These are phyloP conservation scores for Lordiphosa stackelbergi DNA, from an alignment of 1,140 invertebrate genomes.

Conservation along the genomic window DNA sequence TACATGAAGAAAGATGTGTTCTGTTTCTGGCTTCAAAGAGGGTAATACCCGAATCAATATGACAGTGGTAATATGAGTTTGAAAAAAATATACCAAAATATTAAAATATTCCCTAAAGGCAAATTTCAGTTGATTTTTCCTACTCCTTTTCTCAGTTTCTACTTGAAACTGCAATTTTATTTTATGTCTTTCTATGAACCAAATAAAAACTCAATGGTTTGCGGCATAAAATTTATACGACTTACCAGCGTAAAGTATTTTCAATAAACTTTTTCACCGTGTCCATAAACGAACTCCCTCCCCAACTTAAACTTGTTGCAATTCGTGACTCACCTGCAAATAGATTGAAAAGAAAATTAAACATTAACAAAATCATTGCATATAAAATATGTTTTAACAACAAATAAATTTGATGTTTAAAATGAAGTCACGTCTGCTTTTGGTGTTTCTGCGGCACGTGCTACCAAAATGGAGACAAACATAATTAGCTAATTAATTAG, in stretches of 20 bases:
- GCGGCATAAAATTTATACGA: no score
- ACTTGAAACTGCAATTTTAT: no score
- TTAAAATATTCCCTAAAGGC: slow-evolving; percentile 2
- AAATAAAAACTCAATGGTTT: no score
- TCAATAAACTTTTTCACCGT: slow-evolving; percentile 23
- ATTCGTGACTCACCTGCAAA: slow-evolving; percentile 41
- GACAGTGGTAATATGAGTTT: no score
- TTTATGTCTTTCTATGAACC: no score
- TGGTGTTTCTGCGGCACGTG: slow-evolving; percentile 36
- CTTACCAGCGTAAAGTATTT: slow-evolving; percentile 1
- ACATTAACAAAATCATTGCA: slow-evolving; percentile 30
- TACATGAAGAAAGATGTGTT: no score
- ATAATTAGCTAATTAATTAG: slow-evolving; percentile 70
- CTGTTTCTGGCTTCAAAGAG: no score
- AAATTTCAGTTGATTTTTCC: no score
- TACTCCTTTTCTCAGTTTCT: no score
- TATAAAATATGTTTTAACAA: slow-evolving; percentile 29
- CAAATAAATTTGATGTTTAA: slow-evolving; percentile 37
- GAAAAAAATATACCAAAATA: not conserved
- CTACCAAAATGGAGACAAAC: slow-evolving; percentile 37
- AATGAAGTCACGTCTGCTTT: slow-evolving; percentile 49
- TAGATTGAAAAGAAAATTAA: slow-evolving; percentile 17
- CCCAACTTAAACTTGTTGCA: not conserved
- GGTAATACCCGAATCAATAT: no score
- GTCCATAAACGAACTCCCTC: slow-evolving; percentile 11